Conservation (phyloP, 1,140 invertebrate genomes). For the Drosophila navojoa region DNA sequence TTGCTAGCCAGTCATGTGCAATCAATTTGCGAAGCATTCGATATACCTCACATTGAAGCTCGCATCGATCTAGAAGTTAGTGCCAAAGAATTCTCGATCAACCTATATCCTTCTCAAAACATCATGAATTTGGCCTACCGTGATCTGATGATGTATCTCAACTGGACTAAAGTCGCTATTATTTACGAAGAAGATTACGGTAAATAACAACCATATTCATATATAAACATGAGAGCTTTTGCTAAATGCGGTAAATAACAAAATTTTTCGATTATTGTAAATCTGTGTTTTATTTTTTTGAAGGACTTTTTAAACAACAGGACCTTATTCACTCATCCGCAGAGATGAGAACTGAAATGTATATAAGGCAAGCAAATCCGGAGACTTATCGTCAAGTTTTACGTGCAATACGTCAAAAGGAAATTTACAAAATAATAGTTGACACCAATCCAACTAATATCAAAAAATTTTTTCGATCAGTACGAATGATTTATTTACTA, state of each 20-base stretch:
- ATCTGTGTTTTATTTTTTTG: slow-evolving; percentile 3
- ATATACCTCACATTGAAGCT: slow-evolving; percentile 94
- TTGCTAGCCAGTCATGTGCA: slow-evolving; percentile 93
- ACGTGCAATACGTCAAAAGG: slow-evolving; percentile 91
- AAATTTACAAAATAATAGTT: slow-evolving; percentile 93
- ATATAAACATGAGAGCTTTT: not conserved
- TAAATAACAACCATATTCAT: slow-evolving; percentile 15
- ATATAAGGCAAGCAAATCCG: slow-evolving; percentile 91
- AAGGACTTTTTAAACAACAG: slow-evolving; percentile 94
- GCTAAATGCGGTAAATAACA: not conserved
- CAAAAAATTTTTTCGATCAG: slow-evolving; percentile 91
- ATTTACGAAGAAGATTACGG: slow-evolving; percentile 91
- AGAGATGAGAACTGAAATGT: slow-evolving; percentile 90
- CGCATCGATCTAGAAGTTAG: slow-evolving; percentile 89
- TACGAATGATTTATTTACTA: slow-evolving; percentile 75
- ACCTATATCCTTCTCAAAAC: slow-evolving; percentile 93
- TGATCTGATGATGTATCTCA: slow-evolving; percentile 94
- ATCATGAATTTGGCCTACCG: slow-evolving; percentile 93
- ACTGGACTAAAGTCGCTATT: slow-evolving; percentile 97
- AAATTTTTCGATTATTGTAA: too few species aligned
- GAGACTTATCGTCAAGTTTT: slow-evolving; percentile 91
- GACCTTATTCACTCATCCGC: slow-evolving; percentile 90
- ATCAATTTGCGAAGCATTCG: slow-evolving; percentile 94
- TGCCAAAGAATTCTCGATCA: slow-evolving; percentile 93
- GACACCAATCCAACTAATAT: slow-evolving; percentile 92